These are phyloP conservation scores for Arrhopalites spinosus DNA, from an alignment of 2,888 invertebrate species.

Conservation along the genomic window DNA sequence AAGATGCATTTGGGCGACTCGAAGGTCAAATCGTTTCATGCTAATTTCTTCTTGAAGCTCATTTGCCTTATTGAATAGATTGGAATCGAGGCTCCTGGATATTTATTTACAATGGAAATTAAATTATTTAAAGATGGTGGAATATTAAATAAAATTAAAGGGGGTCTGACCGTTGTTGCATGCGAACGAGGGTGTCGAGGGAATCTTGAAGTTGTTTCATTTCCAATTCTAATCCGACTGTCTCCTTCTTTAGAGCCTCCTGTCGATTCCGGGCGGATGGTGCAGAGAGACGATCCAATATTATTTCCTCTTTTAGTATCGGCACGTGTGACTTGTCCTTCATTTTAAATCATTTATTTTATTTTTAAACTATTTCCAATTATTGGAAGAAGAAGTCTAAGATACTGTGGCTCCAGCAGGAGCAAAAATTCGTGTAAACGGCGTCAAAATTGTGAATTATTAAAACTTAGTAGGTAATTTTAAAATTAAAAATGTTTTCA, in stretches of 20 bases:
- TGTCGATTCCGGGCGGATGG: constrained; percentile 72
- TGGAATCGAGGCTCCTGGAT: constrained; percentile 72
- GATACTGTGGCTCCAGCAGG: too few species aligned
- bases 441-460: too few species aligned
- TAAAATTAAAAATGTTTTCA: too few species aligned
- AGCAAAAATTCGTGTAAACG: too few species aligned
- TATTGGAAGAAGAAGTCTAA: too few species aligned
- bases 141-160: too few species aligned
- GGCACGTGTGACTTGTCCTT: constrained; percentile 64
- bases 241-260: constrained; percentile 81
- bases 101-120: too few species aligned
- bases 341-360: neutral
- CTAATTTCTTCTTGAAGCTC: constrained; percentile 95
- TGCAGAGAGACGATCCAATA: constrained; percentile 76
- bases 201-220: constrained; percentile 87
- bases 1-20: constrained; percentile 87
- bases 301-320: constrained; percentile 79
- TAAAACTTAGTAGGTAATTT: too few species aligned
- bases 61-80: constrained; percentile 89
- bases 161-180: constrained; percentile 77
- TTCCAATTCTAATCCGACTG: constrained; percentile 80
- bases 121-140: too few species aligned
- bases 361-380: neutral
- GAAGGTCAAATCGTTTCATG: constrained; percentile 88
- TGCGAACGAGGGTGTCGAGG: constrained; percentile 78